A percentile compares a stretch with the other conserved stretches of the same genome.
phyloP scores from a whole-genome alignment of 2,113 vertebrate species.

The Rhea americana region DNA sequence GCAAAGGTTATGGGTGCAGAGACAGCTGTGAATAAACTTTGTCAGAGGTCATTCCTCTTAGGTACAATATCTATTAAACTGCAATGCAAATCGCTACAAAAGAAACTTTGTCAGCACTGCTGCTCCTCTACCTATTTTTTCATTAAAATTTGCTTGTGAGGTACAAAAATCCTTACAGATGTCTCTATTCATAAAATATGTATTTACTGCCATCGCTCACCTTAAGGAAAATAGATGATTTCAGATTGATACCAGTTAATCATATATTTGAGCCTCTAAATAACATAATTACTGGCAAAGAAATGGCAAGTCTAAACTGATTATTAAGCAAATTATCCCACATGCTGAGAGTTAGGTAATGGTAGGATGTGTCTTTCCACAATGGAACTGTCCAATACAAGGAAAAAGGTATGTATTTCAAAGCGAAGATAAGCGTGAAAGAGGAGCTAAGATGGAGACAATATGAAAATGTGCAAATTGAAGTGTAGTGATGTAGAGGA shows the following conservation, averaged over 20 bases:
- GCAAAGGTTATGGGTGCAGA: not conserved
- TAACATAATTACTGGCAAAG: not conserved
- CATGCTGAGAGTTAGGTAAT: not conserved
- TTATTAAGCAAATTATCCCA: not conserved
- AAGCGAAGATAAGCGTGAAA: not conserved
- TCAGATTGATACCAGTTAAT: not conserved
- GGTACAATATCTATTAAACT: not conserved
- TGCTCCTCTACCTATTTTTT: not conserved
- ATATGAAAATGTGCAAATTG: not conserved
- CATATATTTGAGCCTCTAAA: not conserved
- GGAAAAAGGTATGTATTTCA: not conserved
- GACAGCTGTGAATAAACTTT: not conserved
- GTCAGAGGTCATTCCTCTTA: rapidly evolving
- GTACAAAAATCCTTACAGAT: not conserved
- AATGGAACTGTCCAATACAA: not conserved
- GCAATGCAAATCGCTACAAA: not conserved
- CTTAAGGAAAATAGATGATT: not conserved
- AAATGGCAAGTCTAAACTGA: not conserved
- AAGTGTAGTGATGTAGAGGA: not conserved
- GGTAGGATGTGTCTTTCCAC: rapidly evolving
- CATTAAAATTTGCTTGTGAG: not conserved
- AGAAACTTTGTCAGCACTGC: not conserved
- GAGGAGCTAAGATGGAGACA: not conserved
- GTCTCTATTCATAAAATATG: not conserved
- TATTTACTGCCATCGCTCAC: not conserved